These are phyloP conservation scores for Luscinia luscinia DNA, from an alignment of 2,797 vertebrate genomes.

Conservation along the genomic window DNA sequence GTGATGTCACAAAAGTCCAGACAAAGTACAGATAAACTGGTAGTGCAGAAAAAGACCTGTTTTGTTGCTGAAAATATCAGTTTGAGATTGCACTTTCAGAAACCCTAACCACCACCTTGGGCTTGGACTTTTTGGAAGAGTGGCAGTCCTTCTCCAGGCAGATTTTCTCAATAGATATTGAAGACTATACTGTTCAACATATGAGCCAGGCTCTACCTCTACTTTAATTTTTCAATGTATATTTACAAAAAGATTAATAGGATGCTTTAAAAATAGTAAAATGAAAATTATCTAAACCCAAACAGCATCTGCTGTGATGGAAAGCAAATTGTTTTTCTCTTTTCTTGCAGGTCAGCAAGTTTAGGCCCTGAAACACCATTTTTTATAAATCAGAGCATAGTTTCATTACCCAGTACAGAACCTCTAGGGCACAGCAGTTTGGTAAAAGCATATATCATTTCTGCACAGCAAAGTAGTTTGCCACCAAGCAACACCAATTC, in stretches of 20 bases:
- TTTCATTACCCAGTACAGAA: not conserved
- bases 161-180: not conserved
- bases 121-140: not conserved
- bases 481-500: not conserved
- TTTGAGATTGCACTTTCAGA: not conserved
- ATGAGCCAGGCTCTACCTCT: not conserved
- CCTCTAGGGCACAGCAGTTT: not conserved
- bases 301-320: not conserved
- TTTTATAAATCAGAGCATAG: not conserved
- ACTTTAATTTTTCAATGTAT: not conserved
- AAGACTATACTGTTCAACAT: not conserved
- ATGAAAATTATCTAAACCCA: not conserved
- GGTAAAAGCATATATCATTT: not conserved
- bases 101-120: not conserved
- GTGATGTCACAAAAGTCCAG: not conserved
- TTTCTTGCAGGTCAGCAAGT: not conserved
- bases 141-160: rapidly evolving
- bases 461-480: not conserved
- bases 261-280: not conserved
- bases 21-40: not conserved
- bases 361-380: not conserved
- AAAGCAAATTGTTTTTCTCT: not conserved
- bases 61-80: not conserved
- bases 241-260: not conserved
- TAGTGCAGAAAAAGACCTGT: not conserved